Conservation (phyloP, 2,888 invertebrate species). For the Caenorhabditis sp. region DNA sequence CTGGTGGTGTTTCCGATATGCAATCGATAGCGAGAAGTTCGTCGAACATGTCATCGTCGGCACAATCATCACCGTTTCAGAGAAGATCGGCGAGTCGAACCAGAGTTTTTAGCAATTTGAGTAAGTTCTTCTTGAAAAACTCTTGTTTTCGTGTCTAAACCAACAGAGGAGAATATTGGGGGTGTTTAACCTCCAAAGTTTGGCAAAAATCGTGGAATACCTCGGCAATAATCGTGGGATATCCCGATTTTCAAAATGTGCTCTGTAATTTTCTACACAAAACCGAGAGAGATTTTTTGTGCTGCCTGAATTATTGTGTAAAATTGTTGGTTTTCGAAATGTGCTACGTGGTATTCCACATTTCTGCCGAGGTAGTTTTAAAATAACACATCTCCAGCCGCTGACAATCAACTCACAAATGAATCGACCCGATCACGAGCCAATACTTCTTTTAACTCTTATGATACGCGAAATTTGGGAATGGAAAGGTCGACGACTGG, state of each 20-base stretch:
- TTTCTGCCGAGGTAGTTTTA: too few species aligned
- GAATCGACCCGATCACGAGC: slow-evolving; percentile 24
- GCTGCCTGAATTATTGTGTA: too few species aligned
- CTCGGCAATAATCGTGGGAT: too few species aligned
- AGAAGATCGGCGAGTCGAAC: slow-evolving; percentile 24
- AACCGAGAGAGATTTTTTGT: too few species aligned
- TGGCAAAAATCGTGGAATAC: too few species aligned
- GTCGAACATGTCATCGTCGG: not conserved
- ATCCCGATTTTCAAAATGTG: too few species aligned
- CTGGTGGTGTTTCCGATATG: not conserved
- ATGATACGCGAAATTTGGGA: slow-evolving; percentile 12
- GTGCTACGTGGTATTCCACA: too few species aligned
- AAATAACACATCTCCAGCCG: slow-evolving; percentile 27
- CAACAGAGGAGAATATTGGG: too few species aligned
- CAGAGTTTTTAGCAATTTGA: slow-evolving; percentile 20
- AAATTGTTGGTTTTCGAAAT: too few species aligned
- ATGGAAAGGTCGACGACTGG: slow-evolving; percentile 15
- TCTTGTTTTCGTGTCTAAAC: not conserved
- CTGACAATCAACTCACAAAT: slow-evolving; percentile 4
- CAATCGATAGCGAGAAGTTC: not conserved
- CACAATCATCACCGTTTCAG: slow-evolving; percentile 30
- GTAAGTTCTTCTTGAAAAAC: slow-evolving; percentile 13
- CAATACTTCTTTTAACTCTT: slow-evolving; percentile 27
- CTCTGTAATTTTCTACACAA: too few species aligned
- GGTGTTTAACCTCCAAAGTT: too few species aligned